Conservation (phyloP, 2,888 invertebrate species). For the Volucella bombylans region DNA sequence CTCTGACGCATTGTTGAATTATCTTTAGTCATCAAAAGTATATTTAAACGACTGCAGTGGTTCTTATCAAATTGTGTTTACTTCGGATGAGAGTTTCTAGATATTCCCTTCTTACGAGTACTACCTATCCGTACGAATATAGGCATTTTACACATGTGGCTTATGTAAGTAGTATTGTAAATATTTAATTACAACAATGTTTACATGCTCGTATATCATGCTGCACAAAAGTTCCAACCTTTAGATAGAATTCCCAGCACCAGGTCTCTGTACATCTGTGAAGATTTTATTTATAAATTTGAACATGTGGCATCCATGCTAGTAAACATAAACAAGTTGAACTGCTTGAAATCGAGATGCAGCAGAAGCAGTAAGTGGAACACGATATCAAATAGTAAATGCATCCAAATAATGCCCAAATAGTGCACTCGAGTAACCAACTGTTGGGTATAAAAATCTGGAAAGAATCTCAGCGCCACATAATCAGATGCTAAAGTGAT, state of each 20-base stretch:
- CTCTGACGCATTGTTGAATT: neutral
- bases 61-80: constrained; percentile 17
- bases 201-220: neutral
- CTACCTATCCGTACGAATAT: neutral
- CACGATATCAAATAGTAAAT: constrained; percentile 6
- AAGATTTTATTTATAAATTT: constrained; percentile 43
- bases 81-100: neutral
- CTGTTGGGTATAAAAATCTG: neutral
- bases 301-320: constrained; percentile 23
- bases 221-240: constrained; percentile 6
- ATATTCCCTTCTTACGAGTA: neutral
- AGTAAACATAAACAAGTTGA: constrained; percentile 7
- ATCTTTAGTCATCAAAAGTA: neutral
- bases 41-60: neutral
- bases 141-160: constrained; percentile 1
- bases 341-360: constrained; percentile 1
- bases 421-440: neutral
- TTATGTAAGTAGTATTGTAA: constrained; percentile 11
- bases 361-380: constrained; percentile 2
- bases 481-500: neutral
- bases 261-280: neutral
- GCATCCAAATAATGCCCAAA: neutral
- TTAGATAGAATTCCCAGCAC: constrained; percentile 14
- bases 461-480: neutral
- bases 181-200: constrained; percentile 14